Evolutionary conservation across 2,888 invertebrate genomes (phyloP), one percentile per base, ranked within the genome.

Genomic region (Erpobdella octoculata): DNA sequence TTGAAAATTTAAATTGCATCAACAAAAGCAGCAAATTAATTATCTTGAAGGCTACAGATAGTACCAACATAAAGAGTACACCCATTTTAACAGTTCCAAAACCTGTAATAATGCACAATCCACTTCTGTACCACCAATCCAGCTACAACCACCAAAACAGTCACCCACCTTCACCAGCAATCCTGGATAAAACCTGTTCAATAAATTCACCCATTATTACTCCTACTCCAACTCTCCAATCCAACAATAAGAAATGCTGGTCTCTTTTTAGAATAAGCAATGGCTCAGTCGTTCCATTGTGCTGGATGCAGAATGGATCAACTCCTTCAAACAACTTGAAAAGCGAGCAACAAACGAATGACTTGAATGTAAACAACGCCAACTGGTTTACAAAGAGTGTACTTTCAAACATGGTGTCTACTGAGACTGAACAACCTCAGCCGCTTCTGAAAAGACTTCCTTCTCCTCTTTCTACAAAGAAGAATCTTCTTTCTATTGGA

Each of bases 261-360:
- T 69, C 69, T 35, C 36, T 69, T 2, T 69, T 69, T 58, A 48
- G 31, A 37, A 36, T 69, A 8, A 58, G 58, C 21, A 69, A 69
- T 53, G 69, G 69, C 21, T 48, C 28, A 36, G 69, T 69, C 53
- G 58, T 48, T 18, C 69, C 69, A 15, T 28, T 69, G 5, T 69
- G 21, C 33, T 69, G 53, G 69, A 12, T 69, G 12, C 69, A 46
- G 36, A 69, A 38, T 18, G 18, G 33, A 36, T 15, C 2, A 35
- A 12, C 12, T 12, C n/a, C 21, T 18, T n/a, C 67, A 21, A 28
- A 28, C 21, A 41, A 37, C n/a, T 31, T 46, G 28, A 53, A 28
- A 15, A 62, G 9, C 33, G 35, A 62, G n/a, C 33, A 28, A 12
- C 62, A 62, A 62, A n/a, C 62, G 31, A 62, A 21, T 12, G 62